Evolutionary conservation across 2,888 invertebrate species (phyloP), one percentile per base, ranked within the genome.

Genomic region (Girardia tigrina): DNA sequence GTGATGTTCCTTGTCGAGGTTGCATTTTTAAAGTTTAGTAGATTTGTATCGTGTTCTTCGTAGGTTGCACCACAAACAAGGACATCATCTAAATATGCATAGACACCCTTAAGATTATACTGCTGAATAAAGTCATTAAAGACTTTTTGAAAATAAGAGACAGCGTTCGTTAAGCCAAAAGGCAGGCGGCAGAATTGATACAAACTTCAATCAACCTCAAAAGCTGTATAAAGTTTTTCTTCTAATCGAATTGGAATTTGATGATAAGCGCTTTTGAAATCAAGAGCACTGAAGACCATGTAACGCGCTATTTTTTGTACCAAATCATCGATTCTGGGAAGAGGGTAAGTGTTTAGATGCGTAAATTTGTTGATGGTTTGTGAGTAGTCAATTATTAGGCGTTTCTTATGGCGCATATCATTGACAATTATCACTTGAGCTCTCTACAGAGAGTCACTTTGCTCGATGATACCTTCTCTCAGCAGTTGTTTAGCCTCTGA

Each of bases 321-420:
- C 20, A 75, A 23, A 76, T 75, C 75, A 28, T 75, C 75, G 74
- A 75, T 75, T 20, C 74, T 28, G 26, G 75, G 75, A 26, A 75
- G 29, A 27, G 75, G 75, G 29, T 29, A 75, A 75, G 75, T 42
- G 36, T 75, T 78, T 26, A 76, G 29, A 23, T 29, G 28, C 27
- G 75, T 75, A 6, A 75, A 75, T 6, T 75, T 75, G 29, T 75
- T 75, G 20, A 75, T 26, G 20, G 75, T 75, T 28, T 20, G 75
- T 23, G 28, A 75, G 29, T 75, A 73, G 23, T 73, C 73, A 74
- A 74, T 74, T 29, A 74, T 29, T 70, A 74, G 72, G 14, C 14
- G 26, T 26, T 73, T 72, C 72, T 72, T 74, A 27, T 74, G 71
- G 28, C 29, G 72, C 12, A 28, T 26, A 6, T 26, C 26, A 73